A percentile compares a stretch with the other conserved stretches of the same genome.
Conservation (phyloP, 2,113 vertebrate genomes). For the Mellivora capensis region DNA sequence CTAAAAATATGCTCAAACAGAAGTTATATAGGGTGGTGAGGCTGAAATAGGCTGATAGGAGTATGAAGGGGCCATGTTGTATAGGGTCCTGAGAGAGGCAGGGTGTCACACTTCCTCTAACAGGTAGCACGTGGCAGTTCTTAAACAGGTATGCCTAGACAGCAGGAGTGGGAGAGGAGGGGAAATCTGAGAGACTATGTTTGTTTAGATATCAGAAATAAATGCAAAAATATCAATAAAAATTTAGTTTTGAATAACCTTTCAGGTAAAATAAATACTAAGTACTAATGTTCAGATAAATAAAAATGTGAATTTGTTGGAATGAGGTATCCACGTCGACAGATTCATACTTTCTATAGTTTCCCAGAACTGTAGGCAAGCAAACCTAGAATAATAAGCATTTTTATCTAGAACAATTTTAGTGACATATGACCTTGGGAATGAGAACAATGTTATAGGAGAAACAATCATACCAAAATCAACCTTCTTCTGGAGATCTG, state of each 20-base stretch:
- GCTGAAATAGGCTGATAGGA: background rate
- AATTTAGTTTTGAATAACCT: background rate
- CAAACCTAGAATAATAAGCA: background rate
- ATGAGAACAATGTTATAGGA: background rate
- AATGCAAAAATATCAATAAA: background rate
- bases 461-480: background rate
- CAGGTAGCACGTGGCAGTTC: background rate
- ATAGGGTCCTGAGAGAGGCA: background rate
- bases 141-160: background rate
- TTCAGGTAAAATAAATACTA: background rate
- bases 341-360: background rate
- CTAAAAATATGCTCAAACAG: background rate
- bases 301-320: background rate
- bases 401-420: slow-evolving; percentile 9
- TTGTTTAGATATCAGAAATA: background rate
- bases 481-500: background rate
- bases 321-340: background rate
- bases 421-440: background rate
- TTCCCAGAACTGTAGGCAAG: background rate
- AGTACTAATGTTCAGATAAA: background rate
- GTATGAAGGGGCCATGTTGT: background rate
- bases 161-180: background rate
- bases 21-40: background rate
- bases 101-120: background rate
- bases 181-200: background rate